Evolutionary conservation across 2,113 vertebrate species (phyloP).

Genomic region (Daphoenositta chrysoptera): DNA sequence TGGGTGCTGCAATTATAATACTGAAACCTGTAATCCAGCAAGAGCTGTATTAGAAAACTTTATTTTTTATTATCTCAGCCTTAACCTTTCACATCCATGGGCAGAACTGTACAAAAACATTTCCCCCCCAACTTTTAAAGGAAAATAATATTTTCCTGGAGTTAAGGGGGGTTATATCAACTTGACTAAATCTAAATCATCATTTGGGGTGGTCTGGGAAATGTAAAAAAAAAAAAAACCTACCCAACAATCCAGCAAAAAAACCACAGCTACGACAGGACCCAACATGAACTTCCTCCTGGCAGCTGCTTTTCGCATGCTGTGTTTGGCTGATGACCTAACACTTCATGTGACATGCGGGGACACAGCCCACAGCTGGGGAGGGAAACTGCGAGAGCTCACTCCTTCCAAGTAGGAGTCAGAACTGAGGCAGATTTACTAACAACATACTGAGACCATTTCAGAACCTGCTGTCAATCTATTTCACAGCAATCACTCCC

Average conservation of each 20-base stretch:
- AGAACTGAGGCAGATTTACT: not conserved
- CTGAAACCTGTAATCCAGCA: not conserved
- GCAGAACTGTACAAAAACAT: not conserved
- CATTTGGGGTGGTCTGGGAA: not conserved
- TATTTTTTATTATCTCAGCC: not conserved
- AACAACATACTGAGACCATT: not conserved
- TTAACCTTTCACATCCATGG: not conserved
- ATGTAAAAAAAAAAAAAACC: not conserved
- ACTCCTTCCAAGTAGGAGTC: not conserved
- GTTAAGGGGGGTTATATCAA: not conserved
- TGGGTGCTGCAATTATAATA: not conserved
- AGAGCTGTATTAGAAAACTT: not conserved
- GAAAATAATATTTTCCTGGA: not conserved
- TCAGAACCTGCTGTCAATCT: not conserved
- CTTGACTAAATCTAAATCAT: not conserved
- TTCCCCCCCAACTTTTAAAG: not conserved
- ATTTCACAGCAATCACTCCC: not conserved
- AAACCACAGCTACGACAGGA: not conserved
- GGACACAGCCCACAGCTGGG: constrained; percentile 33
- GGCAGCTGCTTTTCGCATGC: constrained; percentile 25
- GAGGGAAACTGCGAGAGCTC: not conserved
- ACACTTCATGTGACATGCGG: constrained; percentile 39
- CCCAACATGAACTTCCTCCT: constrained; percentile 19
- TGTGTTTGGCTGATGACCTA: constrained; percentile 34
- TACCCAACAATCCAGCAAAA: not conserved